phyloP scores from a whole-genome alignment of 2,888 invertebrate genomes.

The Tinea trinotella region DNA sequence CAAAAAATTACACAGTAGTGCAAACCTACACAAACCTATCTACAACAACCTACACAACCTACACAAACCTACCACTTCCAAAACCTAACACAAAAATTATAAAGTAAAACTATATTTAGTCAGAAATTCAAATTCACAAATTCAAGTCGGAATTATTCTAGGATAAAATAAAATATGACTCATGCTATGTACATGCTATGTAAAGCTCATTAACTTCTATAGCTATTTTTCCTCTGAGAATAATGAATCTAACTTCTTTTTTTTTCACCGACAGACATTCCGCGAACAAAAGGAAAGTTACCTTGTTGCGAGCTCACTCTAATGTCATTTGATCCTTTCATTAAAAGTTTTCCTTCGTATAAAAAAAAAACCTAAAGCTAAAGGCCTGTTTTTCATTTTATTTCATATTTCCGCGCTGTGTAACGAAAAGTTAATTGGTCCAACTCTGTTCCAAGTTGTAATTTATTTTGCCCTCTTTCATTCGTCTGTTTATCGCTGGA shows the following conservation, averaged over 20 bases:
- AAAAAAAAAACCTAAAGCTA: conserved; percentile 7
- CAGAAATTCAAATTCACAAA: no score
- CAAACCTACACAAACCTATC: no score
- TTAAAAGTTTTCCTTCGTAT: conserved; percentile 48
- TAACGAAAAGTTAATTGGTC: conserved; percentile 70
- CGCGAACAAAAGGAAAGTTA: conserved; percentile 52
- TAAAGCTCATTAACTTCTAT: conserved; percentile 4
- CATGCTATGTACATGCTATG: background rate
- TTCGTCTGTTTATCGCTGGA: conserved; percentile 49
- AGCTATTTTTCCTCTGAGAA: conserved; percentile 3
- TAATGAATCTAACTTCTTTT: conserved; percentile 28
- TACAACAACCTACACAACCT: no score
- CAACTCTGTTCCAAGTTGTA: conserved; percentile 63
- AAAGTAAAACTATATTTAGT: no score
- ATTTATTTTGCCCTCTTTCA: conserved; percentile 57
- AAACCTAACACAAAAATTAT: no score
- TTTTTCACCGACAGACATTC: conserved; percentile 35
- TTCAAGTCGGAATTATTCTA: background rate
- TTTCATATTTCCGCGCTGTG: conserved; percentile 63
- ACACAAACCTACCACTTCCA: no score
- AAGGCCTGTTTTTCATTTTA: conserved; percentile 64
- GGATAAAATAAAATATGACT: background rate
- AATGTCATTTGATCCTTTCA: conserved; percentile 71
- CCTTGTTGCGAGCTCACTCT: conserved; percentile 57
- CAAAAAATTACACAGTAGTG: no score